Conservation (phyloP, 2,797 vertebrate genomes). For the Sylvia borin region DNA sequence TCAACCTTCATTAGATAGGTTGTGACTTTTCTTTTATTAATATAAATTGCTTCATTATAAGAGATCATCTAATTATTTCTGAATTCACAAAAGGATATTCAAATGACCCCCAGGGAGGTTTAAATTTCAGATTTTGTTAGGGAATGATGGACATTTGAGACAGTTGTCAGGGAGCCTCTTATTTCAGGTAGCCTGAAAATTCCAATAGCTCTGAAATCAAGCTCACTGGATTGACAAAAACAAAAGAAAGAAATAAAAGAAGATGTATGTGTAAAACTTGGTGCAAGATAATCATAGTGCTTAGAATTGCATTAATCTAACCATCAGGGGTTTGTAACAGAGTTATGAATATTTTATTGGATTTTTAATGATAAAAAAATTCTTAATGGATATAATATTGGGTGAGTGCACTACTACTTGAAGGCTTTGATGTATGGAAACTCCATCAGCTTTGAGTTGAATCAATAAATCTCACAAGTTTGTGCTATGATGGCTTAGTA, state of each 20-base stretch:
- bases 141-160: conserved; percentile 7
- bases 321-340: conserved; percentile 65
- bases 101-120: conserved; percentile 41
- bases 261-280: conserved; percentile 50
- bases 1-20: conserved; percentile 51
- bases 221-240: neutral
- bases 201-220: conserved; percentile 29
- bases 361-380: conserved; percentile 71
- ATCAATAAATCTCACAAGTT: conserved; percentile 72
- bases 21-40: conserved; percentile 69
- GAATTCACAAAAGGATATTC: conserved; percentile 64
- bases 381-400: conserved; percentile 71
- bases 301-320: conserved; percentile 61
- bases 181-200: conserved; percentile 4
- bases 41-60: conserved; percentile 64
- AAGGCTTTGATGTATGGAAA: conserved; percentile 68
- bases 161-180: neutral
- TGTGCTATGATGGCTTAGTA: conserved; percentile 58
- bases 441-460: conserved; percentile 60
- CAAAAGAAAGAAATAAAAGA: neutral
- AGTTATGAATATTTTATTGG: conserved; percentile 77
- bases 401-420: conserved; percentile 43
- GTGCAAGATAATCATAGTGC: conserved; percentile 48
- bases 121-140: conserved; percentile 44
- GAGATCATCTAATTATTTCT: conserved; percentile 73